Evolutionary conservation across 92 coral and sea anemone species (phyloP), one percentile per base, ranked within the genome.

Genomic region (Phymanthus crucifer): DNA sequence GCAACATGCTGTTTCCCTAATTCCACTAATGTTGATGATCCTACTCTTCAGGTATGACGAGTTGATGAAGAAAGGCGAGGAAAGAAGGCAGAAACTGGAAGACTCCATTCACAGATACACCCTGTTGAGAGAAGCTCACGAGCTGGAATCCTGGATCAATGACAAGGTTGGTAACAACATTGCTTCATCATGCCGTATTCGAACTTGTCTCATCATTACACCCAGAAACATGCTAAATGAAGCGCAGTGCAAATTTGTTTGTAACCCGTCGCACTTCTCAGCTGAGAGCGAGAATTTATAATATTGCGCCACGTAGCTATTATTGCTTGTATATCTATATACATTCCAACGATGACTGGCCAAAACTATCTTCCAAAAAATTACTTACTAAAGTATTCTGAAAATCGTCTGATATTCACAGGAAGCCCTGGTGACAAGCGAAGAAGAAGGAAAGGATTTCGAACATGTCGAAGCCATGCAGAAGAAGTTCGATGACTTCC

Each of bases 391-490:
- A 43, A 5, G 14, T 43, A 43, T 5, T 21, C 31, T 54, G 1
- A 52, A 13, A 31, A 29, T 70, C 24, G 40, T 50, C 36, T 80
- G 32, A 56, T 7, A 18, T 34, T 29, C 79, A n/a, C 84, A 96
- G 99, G 99, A 90, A 40, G 99, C 96, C 57, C 87, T 96, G 83
- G 99, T 96, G 6, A 96, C 99, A 3, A 90, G 98, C 14, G 99
- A 96, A 77, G 99, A 96, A 74, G 90, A 90, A 78, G 99, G 99
- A 46, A 94, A 96, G 66, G 99, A 96, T 77, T 96, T 79, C 50
- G 99, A 96, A 72, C 99, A 96, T 81, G 99, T 96, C 73, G 99
- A 96, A 82, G 99, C 99, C 64, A 97, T 90, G 77, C 93, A 90
- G 74, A 93, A 96, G 92, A 96, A 96, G 85, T 96, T 96, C 80